Evolutionary conservation across 2,888 invertebrate species (phyloP), one percentile per base, ranked within the genome.

Genomic region (Syritta pipiens): DNA sequence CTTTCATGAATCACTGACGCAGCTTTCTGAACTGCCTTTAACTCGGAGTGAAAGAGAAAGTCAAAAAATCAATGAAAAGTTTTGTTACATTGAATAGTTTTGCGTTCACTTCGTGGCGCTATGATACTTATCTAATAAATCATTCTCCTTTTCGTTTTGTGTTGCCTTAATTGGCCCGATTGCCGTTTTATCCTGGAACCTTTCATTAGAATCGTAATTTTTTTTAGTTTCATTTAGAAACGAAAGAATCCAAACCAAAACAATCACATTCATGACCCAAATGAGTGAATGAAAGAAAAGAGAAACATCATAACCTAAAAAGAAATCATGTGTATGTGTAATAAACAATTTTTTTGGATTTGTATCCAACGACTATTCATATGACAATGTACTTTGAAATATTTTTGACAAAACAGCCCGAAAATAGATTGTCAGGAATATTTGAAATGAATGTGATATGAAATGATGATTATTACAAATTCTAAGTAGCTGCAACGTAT

Each of bases 181-280:
- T 24, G 12, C 4, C 10, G 9, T 26, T 28, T 26, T 48, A 17
- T 7, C 14, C 26, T 9, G 9, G 7, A 19, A 48, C 17, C 28
- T 30, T 30, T 5, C 28, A 49, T 49, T 49, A 30, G 48, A 49
- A 49, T 49, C 49, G 20, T 32, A 32, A 49, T 32, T 49, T 49
- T 20, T 19, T 6, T 17, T 40, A 17, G 9, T 17, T 48, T 26
- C 28, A 48, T 28, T 14, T 28, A 26, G 14, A 28, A 14, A 12
- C 10, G 14, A 30, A 4, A 32, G 20, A 49, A 30, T 6, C 4
- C 30, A 24, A 24, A 44, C 10, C 10, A 46, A 22, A 26, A 19
- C 30, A 49, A 49, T 30, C 20, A 30, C 30, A 49, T 30, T 49
- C 32, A 49, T 49, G 48, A 48, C 48, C 32, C 49, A 49, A 49